Evolutionary conservation across 2,113 vertebrate species (phyloP), one percentile per base, ranked within the genome.

Genomic region (Erpornis zantholeuca): DNA sequence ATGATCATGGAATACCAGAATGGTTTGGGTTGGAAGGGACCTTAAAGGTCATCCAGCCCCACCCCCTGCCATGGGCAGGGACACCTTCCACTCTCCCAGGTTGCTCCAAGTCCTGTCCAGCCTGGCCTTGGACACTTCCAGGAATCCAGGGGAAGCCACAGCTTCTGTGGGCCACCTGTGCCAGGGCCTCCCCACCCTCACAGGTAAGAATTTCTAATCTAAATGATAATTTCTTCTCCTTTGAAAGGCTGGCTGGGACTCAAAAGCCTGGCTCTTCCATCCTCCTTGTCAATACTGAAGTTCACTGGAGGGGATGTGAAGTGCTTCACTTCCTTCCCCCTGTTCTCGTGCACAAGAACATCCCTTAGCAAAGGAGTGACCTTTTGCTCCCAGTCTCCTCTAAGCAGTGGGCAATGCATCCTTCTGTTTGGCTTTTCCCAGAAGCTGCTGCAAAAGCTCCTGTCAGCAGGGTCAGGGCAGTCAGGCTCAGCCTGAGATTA

Each of bases 391-490:
- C 9, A 11, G 50, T 47, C 78, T 85, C 59, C 69, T 91, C 64
- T 40, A 33, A 45, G 54, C 53, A 10, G 35, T 24, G 56, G 27
- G 56, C 20, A 70, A 6, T 5, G 15, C 56, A 54, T 86, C 76
- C 56, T 49, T 49, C 72, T 60, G 44, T 60, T 80, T 52, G 45
- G 72, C 91, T 92, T 40, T 59, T 63, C 88, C 76, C 75, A 70
- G 71, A 69, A 91, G 87, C 94, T 92, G 71, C 63, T 88, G 72
- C 64, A 92, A 71, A 83, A 82, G 65, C 92, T 89, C 2, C 80
- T 86, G 86, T 92, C 96, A 95, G 96, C 90, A 94, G 73, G 83
- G 94, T 96, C 88, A 82, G 91, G 49, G 45, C 4, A 12, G 70
- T 79, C 87, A 90, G 82, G 90, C 88, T 87, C 71, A 88, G 82